Percentiles rank a stretch among this genome's conserved stretches.
Conservation (phyloP, 2,888 invertebrate genomes). For the Actias luna region DNA sequence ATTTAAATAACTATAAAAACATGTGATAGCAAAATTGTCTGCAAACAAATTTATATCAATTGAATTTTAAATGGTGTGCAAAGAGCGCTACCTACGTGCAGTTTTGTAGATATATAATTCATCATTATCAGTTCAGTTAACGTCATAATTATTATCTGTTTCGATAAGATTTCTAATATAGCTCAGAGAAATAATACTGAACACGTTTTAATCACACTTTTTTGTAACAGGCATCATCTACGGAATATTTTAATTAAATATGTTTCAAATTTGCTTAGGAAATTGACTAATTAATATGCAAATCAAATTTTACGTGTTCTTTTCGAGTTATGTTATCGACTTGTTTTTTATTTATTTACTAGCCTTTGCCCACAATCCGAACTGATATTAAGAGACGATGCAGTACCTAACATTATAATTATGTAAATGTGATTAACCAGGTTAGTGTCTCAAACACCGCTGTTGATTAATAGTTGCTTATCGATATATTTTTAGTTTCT, state of each 20-base stretch:
- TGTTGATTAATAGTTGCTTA: too few species aligned
- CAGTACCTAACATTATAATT: too few species aligned
- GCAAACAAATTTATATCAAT: neutral
- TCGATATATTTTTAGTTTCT: too few species aligned
- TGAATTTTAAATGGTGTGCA: conserved; percentile 19
- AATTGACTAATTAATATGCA: neutral
- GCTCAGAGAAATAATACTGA: conserved; percentile 47
- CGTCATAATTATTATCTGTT: conserved; percentile 62
- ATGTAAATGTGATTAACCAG: too few species aligned
- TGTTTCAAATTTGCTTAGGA: neutral
- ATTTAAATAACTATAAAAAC: neutral
- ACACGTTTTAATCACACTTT: conserved; percentile 53
- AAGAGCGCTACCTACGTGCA: conserved; percentile 42
- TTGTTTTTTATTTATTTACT: too few species aligned
- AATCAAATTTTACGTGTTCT: neutral
- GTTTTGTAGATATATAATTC: conserved; percentile 38
- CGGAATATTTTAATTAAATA: neutral
- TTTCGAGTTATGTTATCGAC: too few species aligned
- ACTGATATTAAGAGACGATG: too few species aligned
- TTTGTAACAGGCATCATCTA: neutral
- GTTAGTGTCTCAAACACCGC: too few species aligned
- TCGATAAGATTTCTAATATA: conserved; percentile 62
- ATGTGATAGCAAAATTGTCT: neutral
- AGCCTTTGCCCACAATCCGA: too few species aligned
- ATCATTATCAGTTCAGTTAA: conserved; percentile 47